Base-by-base conservation (phyloP, 2,888 invertebrate species). In the Gasteruption jaculator region DNA sequence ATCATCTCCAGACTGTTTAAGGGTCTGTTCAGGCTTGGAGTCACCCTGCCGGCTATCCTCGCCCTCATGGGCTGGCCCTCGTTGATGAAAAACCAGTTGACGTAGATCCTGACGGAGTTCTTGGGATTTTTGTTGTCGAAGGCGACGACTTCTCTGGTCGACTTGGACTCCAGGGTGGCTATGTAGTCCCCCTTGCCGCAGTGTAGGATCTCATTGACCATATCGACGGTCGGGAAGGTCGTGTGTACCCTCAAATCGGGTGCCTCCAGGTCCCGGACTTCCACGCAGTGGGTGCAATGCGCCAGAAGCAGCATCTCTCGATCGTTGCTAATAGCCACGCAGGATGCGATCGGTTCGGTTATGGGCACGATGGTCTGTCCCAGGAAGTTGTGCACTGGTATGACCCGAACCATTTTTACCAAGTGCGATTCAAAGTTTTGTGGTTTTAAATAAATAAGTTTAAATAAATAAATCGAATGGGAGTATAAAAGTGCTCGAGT, bases 21-120 rank as follows among this genome's bases (percentile, higher is more conserved):
- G 1, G 79, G 75, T 44, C 82, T 74, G 49, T 79, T 79, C 7
- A 78, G 76, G 35, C 83, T 83, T 0, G 85, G 85, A 8, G 85
- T 86, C 1, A 85, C 85, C 56, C 83, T 73, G 1, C 85, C 86
- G 3, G 86, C 86, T 42, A 86, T 85, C 38, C 86, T 72, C 12
- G 83, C 83, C 43, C 82, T 71, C 76, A 82, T 79, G 1, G 79
- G 75, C 41, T 77, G 77, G 38, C 64, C 60, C 32, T 64, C 68
- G 25, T 70, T 74, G 63, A 68, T 74, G 31, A 57, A 52, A 4
- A 83, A 81, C 82, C 87, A 87, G 61, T 86, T 85, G 3, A 85
- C 79, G 61, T 88, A 88, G 16, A 86, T 78, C 41, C 86, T 74
- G n/a, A 80, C 77, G 53, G 82, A 83, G 65, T 68, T 77, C 50